Conservation (phyloP, 2,888 invertebrate genomes). For the Pseudococcus longispinus region DNA sequence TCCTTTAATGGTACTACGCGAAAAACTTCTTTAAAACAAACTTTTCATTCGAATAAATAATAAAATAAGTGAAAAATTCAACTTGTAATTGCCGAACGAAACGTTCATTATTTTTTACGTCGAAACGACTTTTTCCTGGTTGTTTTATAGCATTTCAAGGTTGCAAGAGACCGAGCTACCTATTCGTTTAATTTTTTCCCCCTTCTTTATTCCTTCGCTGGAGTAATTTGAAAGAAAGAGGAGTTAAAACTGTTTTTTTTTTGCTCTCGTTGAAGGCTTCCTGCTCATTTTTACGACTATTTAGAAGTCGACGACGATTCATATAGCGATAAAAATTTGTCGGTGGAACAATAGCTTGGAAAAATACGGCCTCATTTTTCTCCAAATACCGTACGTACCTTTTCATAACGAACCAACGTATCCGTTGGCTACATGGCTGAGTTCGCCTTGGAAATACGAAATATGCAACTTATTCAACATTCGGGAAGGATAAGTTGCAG, state of each 20-base stretch:
- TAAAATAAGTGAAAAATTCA: slow-evolving; percentile 38
- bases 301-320: slow-evolving; percentile 22
- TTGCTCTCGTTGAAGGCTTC: neutral
- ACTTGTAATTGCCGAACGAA: slow-evolving; percentile 26
- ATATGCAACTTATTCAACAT: neutral
- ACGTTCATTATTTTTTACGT: slow-evolving; percentile 7
- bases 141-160: neutral
- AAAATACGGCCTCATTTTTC: neutral
- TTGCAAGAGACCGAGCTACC: slow-evolving; percentile 2
- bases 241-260: neutral
- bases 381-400: neutral
- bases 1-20: slow-evolving; percentile 14
- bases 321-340: neutral
- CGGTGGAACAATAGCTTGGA: neutral
- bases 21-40: slow-evolving; percentile 29
- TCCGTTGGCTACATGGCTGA: neutral
- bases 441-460: neutral
- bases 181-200: neutral
- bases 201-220: neutral
- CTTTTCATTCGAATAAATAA: slow-evolving; percentile 23
- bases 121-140: neutral
- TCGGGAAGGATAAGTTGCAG: neutral
- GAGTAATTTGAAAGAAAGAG: neutral
- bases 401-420: neutral
- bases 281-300: slow-evolving; percentile 5